A percentile compares a stretch with the other conserved stretches of the same genome.
phyloP scores from a whole-genome alignment of 1,140 invertebrate species.

The Ctenoplectra terminalis region DNA sequence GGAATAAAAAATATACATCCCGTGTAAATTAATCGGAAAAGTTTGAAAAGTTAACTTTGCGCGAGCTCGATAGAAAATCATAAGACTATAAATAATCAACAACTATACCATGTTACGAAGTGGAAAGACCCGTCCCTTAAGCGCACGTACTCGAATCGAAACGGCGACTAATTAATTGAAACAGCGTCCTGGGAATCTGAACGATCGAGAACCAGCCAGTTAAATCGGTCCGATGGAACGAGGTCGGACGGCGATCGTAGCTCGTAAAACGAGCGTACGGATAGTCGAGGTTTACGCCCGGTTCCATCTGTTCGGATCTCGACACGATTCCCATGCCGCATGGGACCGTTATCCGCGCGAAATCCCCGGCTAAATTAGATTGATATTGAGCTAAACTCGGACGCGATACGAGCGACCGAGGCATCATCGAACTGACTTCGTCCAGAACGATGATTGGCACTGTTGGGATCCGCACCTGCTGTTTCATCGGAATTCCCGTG shows the following conservation, averaged over 20 bases:
- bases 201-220: neutral
- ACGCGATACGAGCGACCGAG: constrained; percentile 32
- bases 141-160: constrained; percentile 4
- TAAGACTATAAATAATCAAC: neutral
- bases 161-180: constrained; percentile 42
- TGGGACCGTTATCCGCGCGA: constrained; percentile 61
- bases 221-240: neutral
- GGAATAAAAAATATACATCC: too few relatives aligned
- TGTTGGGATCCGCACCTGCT: constrained; percentile 63
- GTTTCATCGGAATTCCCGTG: constrained; percentile 60
- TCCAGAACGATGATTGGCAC: constrained; percentile 51
- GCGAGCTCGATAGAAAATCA: too few relatives aligned
- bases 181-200: constrained; percentile 4
- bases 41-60: too few relatives aligned
- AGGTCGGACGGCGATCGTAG: neutral
- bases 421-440: constrained; percentile 33
- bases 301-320: constrained; percentile 50
- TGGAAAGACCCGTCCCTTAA: neutral
- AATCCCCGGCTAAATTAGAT: constrained; percentile 62
- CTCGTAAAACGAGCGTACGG: constrained; percentile 54
- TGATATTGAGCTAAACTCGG: constrained; percentile 66
- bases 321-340: constrained; percentile 67
- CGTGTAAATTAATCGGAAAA: too few relatives aligned
- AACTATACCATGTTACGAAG: neutral
- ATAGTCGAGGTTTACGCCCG: constrained; percentile 53